Conservation (phyloP, 2,797 vertebrate genomes). For the Xerus rutilus region DNA sequence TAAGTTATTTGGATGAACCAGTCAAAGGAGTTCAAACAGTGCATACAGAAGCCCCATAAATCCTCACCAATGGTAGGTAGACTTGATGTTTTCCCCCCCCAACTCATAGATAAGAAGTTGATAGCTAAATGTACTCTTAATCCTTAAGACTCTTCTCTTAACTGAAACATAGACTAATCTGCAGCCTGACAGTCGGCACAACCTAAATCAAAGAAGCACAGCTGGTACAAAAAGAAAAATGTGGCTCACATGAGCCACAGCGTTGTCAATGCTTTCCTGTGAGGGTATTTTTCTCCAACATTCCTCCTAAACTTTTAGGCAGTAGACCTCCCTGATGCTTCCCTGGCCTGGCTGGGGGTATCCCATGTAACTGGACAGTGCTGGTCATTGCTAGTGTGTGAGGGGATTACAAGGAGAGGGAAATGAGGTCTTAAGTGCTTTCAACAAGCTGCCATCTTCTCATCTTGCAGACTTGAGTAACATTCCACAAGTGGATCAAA, state of each 20-base stretch:
- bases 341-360: neutral
- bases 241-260: accelerated
- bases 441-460: neutral
- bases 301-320: neutral
- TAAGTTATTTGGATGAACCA: neutral
- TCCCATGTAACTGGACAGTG: accelerated
- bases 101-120: neutral
- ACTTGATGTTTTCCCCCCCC: neutral
- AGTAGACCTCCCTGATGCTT: accelerated
- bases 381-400: accelerated
- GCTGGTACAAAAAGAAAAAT: neutral
- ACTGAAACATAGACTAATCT: neutral
- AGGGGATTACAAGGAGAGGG: too few species aligned
- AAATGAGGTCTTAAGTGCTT: neutral
- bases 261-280: accelerated
- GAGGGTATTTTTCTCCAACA: neutral
- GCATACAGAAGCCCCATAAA: neutral
- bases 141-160: neutral
- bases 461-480: neutral
- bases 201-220: neutral
- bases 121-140: neutral
- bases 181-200: neutral
- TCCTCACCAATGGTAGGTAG: neutral
- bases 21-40: neutral
- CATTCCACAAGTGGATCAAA: neutral